A percentile compares a stretch with the other conserved stretches of the same genome.
These are phyloP conservation scores for Drosophila mojavensis DNA, from an alignment of 1,140 invertebrate genomes.

Conservation along the genomic window DNA sequence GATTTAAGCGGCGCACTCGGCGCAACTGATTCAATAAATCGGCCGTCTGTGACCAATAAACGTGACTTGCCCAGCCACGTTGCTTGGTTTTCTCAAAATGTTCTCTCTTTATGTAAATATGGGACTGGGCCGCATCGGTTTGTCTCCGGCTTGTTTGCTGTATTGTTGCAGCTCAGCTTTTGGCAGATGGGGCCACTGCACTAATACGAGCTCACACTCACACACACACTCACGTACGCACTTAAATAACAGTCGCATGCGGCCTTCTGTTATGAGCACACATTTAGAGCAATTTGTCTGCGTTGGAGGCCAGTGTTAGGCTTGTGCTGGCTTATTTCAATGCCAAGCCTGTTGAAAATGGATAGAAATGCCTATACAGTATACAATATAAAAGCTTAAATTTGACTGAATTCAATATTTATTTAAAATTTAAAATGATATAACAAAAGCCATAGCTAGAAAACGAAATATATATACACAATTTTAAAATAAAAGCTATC, in stretches of 20 bases:
- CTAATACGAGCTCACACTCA: conserved; percentile 15
- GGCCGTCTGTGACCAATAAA: conserved; percentile 66
- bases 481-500: too few relatives aligned
- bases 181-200: conserved; percentile 55
- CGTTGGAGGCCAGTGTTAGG: conserved; percentile 2
- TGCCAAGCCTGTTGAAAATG: neutral
- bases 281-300: conserved; percentile 41
- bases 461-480: too few relatives aligned
- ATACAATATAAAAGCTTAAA: neutral
- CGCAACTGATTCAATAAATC: conserved; percentile 22
- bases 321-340: neutral
- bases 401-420: too few relatives aligned
- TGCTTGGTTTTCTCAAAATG: conserved; percentile 48
- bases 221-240: conserved; percentile 31
- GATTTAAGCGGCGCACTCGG: neutral
- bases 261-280: conserved; percentile 10
- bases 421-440: too few relatives aligned
- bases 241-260: conserved; percentile 42
- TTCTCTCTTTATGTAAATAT: conserved; percentile 63
- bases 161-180: conserved; percentile 49
- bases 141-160: conserved; percentile 46
- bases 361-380: too few relatives aligned
- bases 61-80: conserved; percentile 71
- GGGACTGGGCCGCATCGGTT: conserved; percentile 18
- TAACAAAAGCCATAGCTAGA: too few relatives aligned